Base-by-base conservation (phyloP, 53 echinoderm and acorn worm genomes). In the Glandiceps talaboti region DNA sequence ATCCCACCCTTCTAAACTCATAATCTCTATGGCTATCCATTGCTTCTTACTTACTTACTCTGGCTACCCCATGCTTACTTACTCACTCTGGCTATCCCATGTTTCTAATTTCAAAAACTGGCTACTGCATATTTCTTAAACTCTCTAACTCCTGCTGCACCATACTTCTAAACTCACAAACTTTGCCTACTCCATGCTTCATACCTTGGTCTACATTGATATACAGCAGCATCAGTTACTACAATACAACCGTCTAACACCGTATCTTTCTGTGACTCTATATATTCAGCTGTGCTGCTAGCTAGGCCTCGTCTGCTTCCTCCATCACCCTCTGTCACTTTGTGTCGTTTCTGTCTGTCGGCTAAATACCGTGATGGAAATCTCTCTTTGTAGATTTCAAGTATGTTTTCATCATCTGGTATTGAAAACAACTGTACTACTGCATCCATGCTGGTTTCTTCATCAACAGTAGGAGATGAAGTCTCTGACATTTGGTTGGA, bases 191-290 rank as follows among this genome's bases (percentile, higher is more conserved):
- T 45, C 6, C 64, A 45, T 45, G 20, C 64, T 20, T 45, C 82
- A 79, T 75, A 88, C 88, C 88, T 88, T 74, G 92, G 92, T 83
- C 86, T 83, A 31, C 92, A 92, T 72, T 92, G 89, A 80, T 92
- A 89, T 33, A 90, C 78, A 27, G 87, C 90, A 27, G 32, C 45
- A 85, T 83, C 85, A 25, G 92, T 92, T 27, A 89, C 78, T 74
- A 92, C 74, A 64, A 82, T 74, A 76, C 92, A 92, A 1, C 92
- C 90, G 31, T 89, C 90, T 1, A 87, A 80, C 26, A 79, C 32
- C 14, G 27, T 45, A 45, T 45, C 64, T 20, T 45, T 45, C 64
- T 45, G 64, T 12, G 20, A 45, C 64, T 45, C 64, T 20, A 12
- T 45, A 12, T 6, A 45, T 20, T 20, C 6, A 45, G 6, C 64